These are phyloP conservation scores for Pipistrellus pygmaeus DNA, from an alignment of 2,797 vertebrate species.

Conservation along the genomic window DNA sequence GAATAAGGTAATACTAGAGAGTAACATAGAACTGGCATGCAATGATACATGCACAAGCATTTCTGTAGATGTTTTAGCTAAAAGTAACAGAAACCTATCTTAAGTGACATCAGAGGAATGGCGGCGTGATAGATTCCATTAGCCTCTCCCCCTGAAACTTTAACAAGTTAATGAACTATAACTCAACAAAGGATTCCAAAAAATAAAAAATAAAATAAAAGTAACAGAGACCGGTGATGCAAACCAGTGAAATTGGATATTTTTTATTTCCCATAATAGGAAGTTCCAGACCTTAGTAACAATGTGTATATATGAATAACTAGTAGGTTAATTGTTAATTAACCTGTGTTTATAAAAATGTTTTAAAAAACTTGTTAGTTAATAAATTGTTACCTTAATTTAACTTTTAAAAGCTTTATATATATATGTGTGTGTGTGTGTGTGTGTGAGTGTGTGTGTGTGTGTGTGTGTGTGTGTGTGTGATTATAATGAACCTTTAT, in stretches of 20 bases:
- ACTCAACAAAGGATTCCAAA: no score
- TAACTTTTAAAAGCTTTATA: conserved; percentile 18
- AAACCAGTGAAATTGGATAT: not conserved
- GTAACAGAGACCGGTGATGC: not conserved
- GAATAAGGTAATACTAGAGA: not conserved
- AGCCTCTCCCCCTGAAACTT: no score
- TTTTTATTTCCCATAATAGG: not conserved
- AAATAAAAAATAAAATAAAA: not conserved
- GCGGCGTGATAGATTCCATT: no score
- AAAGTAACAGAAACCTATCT: not conserved
- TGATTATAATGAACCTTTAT: not conserved
- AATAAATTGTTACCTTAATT: conserved; percentile 41
- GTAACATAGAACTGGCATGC: not conserved
- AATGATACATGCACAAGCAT: not conserved
- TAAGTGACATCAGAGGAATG: no score
- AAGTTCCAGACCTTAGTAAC: not conserved
- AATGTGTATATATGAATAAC: not conserved
- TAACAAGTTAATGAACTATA: no score
- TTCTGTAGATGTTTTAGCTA: conserved; percentile 9
- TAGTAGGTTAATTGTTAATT: not conserved
- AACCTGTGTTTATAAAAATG: not conserved
- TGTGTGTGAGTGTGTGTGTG: no score
- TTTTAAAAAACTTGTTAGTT: not conserved
- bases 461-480: no score
- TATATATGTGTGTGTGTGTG: no score